Conservation (phyloP, 92 coral and sea anemone species). For the Heteractis magnifica region DNA sequence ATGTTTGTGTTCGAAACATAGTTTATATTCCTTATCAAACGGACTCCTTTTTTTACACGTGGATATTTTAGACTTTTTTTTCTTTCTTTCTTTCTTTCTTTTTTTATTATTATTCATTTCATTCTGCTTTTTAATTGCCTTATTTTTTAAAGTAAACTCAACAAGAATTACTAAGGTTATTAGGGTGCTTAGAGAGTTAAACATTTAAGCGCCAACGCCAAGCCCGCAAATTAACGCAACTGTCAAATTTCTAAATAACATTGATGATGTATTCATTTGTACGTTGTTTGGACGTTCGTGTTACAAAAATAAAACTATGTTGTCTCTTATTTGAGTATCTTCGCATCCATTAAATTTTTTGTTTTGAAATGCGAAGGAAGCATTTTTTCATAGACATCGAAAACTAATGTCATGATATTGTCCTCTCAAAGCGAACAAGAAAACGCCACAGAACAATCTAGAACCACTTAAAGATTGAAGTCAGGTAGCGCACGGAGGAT, state of each 20-base stretch:
- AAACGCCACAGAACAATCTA: constrained; percentile 1
- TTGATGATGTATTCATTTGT: background rate
- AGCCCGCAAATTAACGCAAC: background rate
- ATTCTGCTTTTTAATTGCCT: background rate
- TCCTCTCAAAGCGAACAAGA: background rate
- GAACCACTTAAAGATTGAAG: constrained; percentile 1
- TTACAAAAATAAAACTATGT: constrained; percentile 14
- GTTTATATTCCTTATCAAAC: too few relatives aligned
- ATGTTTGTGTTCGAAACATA: background rate
- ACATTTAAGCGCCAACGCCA: background rate
- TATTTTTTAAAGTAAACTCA: too few relatives aligned
- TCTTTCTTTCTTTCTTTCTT: background rate
- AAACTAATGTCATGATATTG: constrained; percentile 5
- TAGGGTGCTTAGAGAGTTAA: background rate
- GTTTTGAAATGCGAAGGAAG: constrained; percentile 35
- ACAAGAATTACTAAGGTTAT: background rate
- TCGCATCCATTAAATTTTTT: constrained; percentile 31
- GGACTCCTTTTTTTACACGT: background rate
- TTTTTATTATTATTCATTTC: background rate
- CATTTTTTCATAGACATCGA: constrained; percentile 6
- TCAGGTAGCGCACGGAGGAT: background rate
- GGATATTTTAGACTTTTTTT: background rate
- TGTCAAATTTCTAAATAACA: constrained; percentile 5
- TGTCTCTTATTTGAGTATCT: background rate
- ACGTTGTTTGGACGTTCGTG: constrained; percentile 3